Evolutionary conservation across 2,888 invertebrate genomes (phyloP).

Genomic region (Venustoraphidia nigricollis): DNA sequence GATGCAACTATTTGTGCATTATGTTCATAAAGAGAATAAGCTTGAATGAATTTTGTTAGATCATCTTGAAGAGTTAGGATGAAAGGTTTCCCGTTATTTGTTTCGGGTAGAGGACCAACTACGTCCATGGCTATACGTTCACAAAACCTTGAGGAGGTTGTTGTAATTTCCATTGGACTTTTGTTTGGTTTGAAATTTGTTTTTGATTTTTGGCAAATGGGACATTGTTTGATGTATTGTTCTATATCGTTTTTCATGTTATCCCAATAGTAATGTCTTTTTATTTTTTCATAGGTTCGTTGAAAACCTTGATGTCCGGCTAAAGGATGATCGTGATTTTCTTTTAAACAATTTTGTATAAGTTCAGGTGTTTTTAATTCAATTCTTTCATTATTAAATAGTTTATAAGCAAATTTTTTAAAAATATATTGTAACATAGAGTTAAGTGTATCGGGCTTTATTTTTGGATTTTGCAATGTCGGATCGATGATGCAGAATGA

Average conservation of each 20-base stretch:
- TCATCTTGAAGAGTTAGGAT: slow-evolving; percentile 16
- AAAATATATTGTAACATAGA: no score
- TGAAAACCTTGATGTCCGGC: neutral
- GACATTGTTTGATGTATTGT: no score
- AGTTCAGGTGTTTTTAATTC: no score
- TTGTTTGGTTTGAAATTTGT: no score
- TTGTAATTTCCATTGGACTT: no score
- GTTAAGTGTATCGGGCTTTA: neutral
- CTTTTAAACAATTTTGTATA: no score
- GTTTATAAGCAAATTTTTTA: no score
- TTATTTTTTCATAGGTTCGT: neutral
- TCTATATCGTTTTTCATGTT: neutral
- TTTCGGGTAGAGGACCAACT: slow-evolving; percentile 14
- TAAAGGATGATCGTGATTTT: neutral
- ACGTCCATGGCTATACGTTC: slow-evolving; percentile 15
- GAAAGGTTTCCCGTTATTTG: slow-evolving; percentile 13
- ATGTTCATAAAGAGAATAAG: slow-evolving; percentile 13
- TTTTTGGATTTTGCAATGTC: neutral
- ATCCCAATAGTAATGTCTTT: neutral
- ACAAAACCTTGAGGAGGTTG: slow-evolving; percentile 11
- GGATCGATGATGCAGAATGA: neutral
- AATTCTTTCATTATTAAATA: no score
- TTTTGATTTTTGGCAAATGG: neutral
- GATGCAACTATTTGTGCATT: slow-evolving; percentile 15
- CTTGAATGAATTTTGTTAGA: slow-evolving; percentile 15